Conservation (phyloP, 2,888 invertebrate genomes). For the Gymnosoma rotundatum region DNA sequence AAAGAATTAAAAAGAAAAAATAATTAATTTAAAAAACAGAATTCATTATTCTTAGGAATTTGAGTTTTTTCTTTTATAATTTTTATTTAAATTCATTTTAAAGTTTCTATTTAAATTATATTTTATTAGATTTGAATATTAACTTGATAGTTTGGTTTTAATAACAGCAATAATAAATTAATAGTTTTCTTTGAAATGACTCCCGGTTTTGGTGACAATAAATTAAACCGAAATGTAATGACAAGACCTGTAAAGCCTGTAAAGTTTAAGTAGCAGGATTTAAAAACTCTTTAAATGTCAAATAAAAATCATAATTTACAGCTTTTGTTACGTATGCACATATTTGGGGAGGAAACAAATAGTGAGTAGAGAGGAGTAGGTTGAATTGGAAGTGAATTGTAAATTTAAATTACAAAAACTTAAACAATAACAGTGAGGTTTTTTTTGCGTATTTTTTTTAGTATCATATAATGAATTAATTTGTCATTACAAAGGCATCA, state of each 20-base stretch:
- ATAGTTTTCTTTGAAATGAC: constrained; percentile 6
- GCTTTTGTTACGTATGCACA: too few relatives aligned
- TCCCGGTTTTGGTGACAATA: constrained; percentile 30
- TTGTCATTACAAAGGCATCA: too few relatives aligned
- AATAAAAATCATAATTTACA: constrained; percentile 25
- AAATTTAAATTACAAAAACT: too few relatives aligned
- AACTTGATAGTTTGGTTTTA: constrained; percentile 20
- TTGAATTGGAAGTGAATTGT: too few relatives aligned
- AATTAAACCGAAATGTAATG: constrained; percentile 29
- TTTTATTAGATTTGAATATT: constrained; percentile 12
- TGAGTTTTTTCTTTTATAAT: not conserved
- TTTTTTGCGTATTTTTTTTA: too few relatives aligned
- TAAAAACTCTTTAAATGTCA: constrained; percentile 25
- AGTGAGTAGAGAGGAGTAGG: too few relatives aligned
- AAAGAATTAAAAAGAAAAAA: not conserved
- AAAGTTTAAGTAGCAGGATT: not conserved
- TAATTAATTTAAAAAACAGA: not conserved
- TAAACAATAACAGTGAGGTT: too few relatives aligned
- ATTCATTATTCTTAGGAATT: not conserved
- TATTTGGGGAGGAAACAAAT: too few relatives aligned
- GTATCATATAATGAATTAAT: too few relatives aligned
- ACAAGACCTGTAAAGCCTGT: not conserved
- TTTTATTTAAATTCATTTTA: not conserved
- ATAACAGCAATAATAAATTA: constrained; percentile 18
- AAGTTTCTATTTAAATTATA: not conserved